These are phyloP conservation scores for Chrysochloris asiatica DNA, from an alignment of 2,113 vertebrate species.

Conservation along the genomic window DNA sequence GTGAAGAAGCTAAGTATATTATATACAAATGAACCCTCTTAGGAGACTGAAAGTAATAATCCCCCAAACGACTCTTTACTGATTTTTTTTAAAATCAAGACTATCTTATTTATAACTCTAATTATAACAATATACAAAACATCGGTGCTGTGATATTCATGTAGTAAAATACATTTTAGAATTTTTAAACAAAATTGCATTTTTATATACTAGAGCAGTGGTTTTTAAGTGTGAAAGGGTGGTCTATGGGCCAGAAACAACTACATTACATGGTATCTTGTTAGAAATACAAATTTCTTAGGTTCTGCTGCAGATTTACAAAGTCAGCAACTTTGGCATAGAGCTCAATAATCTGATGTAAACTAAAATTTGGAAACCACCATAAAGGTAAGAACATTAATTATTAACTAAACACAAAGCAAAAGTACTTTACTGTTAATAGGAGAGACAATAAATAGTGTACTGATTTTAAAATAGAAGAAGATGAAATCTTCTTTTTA, in stretches of 20 bases:
- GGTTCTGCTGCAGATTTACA: not conserved
- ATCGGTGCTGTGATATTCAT: not conserved
- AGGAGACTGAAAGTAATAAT: not conserved
- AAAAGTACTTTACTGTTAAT: slow-evolving; percentile 14
- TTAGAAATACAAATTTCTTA: slow-evolving; percentile 26
- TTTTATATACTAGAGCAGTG: slow-evolving; percentile 21
- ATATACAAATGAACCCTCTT: not conserved
- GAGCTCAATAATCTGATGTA: not conserved
- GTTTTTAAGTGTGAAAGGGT: slow-evolving; percentile 29
- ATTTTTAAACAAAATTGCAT: slow-evolving; percentile 18
- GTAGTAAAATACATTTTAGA: slow-evolving; percentile 34
- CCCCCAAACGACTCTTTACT: slow-evolving; percentile 29
- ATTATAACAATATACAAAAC: not conserved
- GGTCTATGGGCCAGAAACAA: not conserved
- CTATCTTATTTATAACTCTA: slow-evolving; percentile 5
- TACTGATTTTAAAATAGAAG: slow-evolving; percentile 31
- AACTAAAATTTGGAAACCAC: not conserved
- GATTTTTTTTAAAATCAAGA: slow-evolving; percentile 49
- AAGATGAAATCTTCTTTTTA: slow-evolving; percentile 12
- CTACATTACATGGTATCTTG: not conserved
- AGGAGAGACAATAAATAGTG: not conserved
- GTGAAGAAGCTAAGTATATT: slow-evolving; percentile 22
- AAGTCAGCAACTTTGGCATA: not conserved
- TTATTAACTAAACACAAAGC: slow-evolving; percentile 19
- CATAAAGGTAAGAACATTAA: not conserved